A percentile compares a stretch with the other conserved stretches of the same genome.
Conservation (phyloP, 2,113 vertebrate genomes). For the Cavia aperea region DNA sequence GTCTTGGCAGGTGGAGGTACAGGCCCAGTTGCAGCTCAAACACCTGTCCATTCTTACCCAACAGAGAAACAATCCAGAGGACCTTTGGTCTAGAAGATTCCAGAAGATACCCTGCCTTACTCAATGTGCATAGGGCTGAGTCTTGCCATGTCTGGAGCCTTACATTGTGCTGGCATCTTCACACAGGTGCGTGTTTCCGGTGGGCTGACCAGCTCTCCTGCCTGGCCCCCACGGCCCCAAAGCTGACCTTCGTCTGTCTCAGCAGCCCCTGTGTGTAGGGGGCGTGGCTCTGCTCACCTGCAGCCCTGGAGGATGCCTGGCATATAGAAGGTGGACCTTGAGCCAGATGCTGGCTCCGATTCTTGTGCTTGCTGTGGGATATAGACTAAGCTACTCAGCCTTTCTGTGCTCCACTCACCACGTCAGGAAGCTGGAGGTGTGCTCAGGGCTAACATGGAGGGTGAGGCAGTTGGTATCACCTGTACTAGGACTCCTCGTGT, state of each 20-base stretch:
- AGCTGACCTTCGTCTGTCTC: neutral
- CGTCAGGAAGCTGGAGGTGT: neutral
- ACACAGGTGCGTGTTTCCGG: neutral
- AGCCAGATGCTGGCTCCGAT: neutral
- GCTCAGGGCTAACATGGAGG: neutral
- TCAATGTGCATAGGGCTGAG: neutral
- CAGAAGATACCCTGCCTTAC: neutral
- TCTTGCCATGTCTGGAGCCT: neutral
- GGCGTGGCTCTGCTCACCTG: neutral
- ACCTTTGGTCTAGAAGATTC: neutral
- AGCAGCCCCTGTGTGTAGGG: neutral
- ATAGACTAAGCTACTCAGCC: neutral
- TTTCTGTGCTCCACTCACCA: neutral
- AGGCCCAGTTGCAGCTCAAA: neutral
- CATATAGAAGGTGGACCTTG: fast-evolving
- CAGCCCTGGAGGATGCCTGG: neutral
- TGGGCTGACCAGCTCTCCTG: neutral
- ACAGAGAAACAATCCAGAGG: neutral
- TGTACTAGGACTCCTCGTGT: neutral
- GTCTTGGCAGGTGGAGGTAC: neutral
- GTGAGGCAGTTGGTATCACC: neutral
- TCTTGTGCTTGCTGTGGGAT: neutral
- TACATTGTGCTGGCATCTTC: neutral
- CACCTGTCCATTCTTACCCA: neutral
- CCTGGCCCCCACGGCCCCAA: fast-evolving